Conservation (phyloP, 2,113 vertebrate species). For the Saguinus imperator region DNA sequence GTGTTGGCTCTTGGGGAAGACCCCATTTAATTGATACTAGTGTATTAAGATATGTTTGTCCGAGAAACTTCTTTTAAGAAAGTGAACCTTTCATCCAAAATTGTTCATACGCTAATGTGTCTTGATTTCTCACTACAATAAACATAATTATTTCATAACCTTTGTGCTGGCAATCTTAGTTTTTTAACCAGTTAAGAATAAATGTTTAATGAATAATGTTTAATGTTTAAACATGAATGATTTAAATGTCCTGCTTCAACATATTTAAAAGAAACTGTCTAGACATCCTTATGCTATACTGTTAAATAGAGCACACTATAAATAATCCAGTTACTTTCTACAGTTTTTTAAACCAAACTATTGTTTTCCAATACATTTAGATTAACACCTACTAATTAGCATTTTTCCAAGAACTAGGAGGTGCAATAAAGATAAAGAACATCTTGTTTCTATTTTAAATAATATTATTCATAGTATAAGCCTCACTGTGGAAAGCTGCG, state of each 20-base stretch:
- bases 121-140: not conserved
- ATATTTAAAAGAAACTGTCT: slow-evolving; percentile 15
- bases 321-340: slow-evolving; percentile 7
- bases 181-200: not conserved
- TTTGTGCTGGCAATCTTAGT: not conserved
- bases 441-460: not conserved
- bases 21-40: not conserved
- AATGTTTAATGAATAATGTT: not conserved
- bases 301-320: not conserved
- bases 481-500: not conserved
- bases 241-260: not conserved
- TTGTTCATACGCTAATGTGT: not conserved
- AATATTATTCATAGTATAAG: not conserved
- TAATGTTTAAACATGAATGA: slow-evolving; percentile 1
- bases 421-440: not conserved
- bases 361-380: slow-evolving; percentile 4
- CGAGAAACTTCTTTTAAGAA: not conserved
- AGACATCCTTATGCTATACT: not conserved
- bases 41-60: not conserved
- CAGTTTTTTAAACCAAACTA: not conserved
- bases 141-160: not conserved
- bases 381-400: not conserved
- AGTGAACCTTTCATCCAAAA: not conserved
- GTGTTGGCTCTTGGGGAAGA: not conserved
- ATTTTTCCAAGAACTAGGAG: not conserved